Evolutionary conservation across 2,888 invertebrate genomes (phyloP).

Genomic region (Drosophila formosana): DNA sequence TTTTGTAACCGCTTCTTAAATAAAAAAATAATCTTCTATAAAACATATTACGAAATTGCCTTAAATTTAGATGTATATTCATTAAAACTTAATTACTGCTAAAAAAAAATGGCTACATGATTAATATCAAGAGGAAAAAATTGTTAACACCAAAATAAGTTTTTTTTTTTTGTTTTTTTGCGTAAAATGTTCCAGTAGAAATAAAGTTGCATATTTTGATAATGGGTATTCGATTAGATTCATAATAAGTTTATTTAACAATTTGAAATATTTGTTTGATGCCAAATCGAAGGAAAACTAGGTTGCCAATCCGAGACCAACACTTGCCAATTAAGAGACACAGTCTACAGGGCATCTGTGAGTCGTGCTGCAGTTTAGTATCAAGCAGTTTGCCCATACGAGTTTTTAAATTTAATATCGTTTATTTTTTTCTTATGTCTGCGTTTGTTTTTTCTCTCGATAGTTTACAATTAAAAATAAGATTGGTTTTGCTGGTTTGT

Average conservation of each 20-base stretch:
- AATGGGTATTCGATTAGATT: constrained; percentile 20
- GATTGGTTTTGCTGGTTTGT: constrained; percentile 23
- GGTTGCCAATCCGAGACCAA: constrained; percentile 9
- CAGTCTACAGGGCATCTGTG: constrained; percentile 29
- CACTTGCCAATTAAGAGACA: background rate
- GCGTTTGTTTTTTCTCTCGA: constrained; percentile 10
- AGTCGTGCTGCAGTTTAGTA: constrained; percentile 23
- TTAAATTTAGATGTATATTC: too few relatives aligned
- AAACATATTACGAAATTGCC: too few relatives aligned
- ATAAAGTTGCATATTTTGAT: background rate
- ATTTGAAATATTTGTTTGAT: constrained; percentile 22
- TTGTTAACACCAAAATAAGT: too few relatives aligned
- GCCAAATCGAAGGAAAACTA: constrained; percentile 15
- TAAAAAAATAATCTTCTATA: too few relatives aligned
- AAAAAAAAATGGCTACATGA: too few relatives aligned
- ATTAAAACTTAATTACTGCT: too few relatives aligned
- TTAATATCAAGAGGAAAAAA: too few relatives aligned
- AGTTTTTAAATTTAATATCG: constrained; percentile 27
- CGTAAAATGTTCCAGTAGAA: background rate
- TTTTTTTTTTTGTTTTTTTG: too few relatives aligned
- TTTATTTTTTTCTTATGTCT: constrained; percentile 29
- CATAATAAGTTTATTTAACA: constrained; percentile 46
- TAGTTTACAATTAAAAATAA: constrained; percentile 40
- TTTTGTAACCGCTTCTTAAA: too few relatives aligned
- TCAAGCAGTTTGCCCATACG: background rate